Base-by-base conservation (phyloP, 2,888 invertebrate genomes). In the Tolmerus cingulatus region DNA sequence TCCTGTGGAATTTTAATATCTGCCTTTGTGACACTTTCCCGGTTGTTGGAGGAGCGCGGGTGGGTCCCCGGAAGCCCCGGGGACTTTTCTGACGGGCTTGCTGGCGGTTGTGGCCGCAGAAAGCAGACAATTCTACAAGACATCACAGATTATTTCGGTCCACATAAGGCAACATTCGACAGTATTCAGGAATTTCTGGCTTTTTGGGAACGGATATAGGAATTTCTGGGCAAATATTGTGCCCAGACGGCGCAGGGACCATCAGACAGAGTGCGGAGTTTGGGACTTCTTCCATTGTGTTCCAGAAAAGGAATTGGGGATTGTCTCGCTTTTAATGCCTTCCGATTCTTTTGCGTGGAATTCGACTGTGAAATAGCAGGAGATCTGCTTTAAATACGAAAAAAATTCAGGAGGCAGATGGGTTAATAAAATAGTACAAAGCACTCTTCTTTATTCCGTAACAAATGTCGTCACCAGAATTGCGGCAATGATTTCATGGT, bases 1-100 rank as follows among this genome's bases (percentile, higher is more conserved):
- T 79, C 51, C 79, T 51, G 51, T 16, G 79, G 79, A 46, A 79
- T 79, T 79, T 79, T 79, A 79, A 79, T 79, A 79, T 79, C 79
- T 79, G 78, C 40, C 78, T 78, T 40, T 78, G 78, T 78, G 78
- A 78, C 40, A 40, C 43, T 37, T 40, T 37, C 78, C 66, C 66
- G 23, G 66, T 66, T 66, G 27, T 27, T 27, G 43, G 43, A 2
- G 66, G 66, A 12, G 23, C 23, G 23, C 12, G 66, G n/a, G 55
- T 55, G 19, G n/a, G 19, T 19, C 55, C n/a, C 8, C 27, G 23
- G 27, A 27, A 2, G 12, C 1, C 12, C 66, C 14, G 66, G 19
- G 16, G 51, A 16, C 46, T 51, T 7, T 66, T 27, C 27, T 66
- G 27, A 27, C 66, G 66, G 66, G 19, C 66, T 66, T 4, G 27